Evolutionary conservation across 2,797 vertebrate genomes (phyloP).

Genomic region (Pristis pectinata): DNA sequence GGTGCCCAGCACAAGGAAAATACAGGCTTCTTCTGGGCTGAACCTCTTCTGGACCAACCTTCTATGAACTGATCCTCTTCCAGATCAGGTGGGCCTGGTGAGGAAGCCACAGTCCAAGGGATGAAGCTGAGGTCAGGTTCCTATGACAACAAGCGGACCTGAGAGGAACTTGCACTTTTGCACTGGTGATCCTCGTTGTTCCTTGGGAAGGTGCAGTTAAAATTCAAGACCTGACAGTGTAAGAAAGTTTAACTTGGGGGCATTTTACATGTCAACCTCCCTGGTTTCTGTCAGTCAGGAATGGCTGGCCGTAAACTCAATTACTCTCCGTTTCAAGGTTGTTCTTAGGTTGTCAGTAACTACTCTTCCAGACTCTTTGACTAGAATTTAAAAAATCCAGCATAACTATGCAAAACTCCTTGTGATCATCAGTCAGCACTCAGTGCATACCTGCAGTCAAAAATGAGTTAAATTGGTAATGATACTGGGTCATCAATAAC

Average conservation of each 20-base stretch:
- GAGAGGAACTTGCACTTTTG: background rate
- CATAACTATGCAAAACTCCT: background rate
- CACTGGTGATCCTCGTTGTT: background rate
- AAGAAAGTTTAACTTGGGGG: background rate
- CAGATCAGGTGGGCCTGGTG: background rate
- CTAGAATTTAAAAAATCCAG: background rate
- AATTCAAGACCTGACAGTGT: background rate
- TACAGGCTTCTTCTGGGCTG: background rate
- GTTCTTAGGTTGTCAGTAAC: background rate
- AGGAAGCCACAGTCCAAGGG: background rate
- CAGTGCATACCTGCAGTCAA: background rate
- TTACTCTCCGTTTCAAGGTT: background rate
- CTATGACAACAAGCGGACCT: background rate
- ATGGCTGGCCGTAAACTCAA: background rate
- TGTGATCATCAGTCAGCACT: background rate
- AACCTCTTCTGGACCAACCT: too few relatives aligned
- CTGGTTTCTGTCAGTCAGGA: background rate
- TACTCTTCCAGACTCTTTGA: background rate
- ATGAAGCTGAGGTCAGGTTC: background rate
- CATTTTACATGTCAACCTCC: background rate
- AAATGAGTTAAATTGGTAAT: background rate
- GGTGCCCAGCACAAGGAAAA: background rate
- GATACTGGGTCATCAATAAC: background rate
- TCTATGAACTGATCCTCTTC: background rate
- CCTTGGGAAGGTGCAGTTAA: background rate